Evolutionary conservation across 2,113 vertebrate genomes (phyloP).

Genomic region (Indicator maculatus): DNA sequence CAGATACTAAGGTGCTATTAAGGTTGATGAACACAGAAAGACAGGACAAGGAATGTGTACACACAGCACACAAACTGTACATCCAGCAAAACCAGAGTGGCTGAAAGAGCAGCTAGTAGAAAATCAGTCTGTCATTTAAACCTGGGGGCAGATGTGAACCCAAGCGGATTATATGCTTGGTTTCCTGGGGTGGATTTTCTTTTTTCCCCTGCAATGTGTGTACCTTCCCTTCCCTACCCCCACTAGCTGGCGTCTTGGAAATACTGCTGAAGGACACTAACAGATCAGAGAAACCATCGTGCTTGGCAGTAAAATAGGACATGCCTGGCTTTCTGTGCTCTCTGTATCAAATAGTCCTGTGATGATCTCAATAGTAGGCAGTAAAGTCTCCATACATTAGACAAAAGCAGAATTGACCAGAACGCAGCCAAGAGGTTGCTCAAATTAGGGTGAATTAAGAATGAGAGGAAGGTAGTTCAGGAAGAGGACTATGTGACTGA

Average conservation of each 20-base stretch:
- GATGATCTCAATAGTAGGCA: not conserved
- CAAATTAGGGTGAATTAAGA: not conserved
- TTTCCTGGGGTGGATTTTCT: conserved; percentile 35
- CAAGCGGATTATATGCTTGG: conserved; percentile 40
- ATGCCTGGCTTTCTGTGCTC: not conserved
- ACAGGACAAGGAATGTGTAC: conserved; percentile 8
- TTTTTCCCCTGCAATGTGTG: not conserved
- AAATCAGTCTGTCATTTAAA: conserved; percentile 66
- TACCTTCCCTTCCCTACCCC: not conserved
- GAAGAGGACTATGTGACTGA: not conserved
- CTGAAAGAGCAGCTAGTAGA: conserved; percentile 59
- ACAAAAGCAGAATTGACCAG: not conserved
- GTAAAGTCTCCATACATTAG: not conserved
- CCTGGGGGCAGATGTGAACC: conserved; percentile 62
- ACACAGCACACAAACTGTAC: conserved; percentile 37
- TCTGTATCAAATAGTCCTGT: not conserved
- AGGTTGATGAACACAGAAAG: not conserved
- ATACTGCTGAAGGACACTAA: conserved; percentile 33
- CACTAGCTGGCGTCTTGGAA: conserved; percentile 12
- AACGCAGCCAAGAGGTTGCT: not conserved
- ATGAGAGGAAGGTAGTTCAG: not conserved
- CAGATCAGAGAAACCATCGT: not conserved
- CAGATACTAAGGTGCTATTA: not conserved
- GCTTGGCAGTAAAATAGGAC: not conserved
- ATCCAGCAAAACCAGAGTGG: conserved; percentile 38